phyloP scores from a whole-genome alignment of 2,797 vertebrate genomes.

The Syndactyla subalaris region DNA sequence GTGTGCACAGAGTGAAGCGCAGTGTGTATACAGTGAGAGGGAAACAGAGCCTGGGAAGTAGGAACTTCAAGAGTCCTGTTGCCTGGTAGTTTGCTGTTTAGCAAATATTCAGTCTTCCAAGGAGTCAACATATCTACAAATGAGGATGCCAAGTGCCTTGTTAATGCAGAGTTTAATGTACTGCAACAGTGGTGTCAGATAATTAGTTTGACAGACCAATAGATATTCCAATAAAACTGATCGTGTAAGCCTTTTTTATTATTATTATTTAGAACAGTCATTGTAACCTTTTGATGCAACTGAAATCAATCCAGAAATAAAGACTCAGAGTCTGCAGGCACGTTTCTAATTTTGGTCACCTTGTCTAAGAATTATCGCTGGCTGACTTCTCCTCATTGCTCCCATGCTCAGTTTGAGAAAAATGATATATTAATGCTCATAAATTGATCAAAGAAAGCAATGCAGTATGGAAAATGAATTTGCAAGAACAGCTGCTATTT shows the following conservation, averaged over 20 bases:
- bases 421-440: not conserved
- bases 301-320: slow-evolving; percentile 25
- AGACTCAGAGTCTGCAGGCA: not conserved
- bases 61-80: not conserved
- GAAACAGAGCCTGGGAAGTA: not conserved
- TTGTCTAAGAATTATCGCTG: not conserved
- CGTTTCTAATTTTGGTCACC: slow-evolving; percentile 40
- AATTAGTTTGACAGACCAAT: slow-evolving; percentile 59
- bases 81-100: not conserved
- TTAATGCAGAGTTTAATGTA: slow-evolving; percentile 65
- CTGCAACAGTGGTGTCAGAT: slow-evolving; percentile 42
- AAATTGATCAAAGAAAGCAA: slow-evolving; percentile 9
- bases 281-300: slow-evolving; percentile 40
- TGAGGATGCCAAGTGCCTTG: slow-evolving; percentile 44
- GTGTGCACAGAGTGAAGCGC: accelerated
- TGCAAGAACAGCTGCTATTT: not conserved
- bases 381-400: not conserved
- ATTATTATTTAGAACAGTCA: slow-evolving; percentile 37
- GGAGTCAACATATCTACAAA: not conserved
- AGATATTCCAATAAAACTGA: slow-evolving; percentile 52
- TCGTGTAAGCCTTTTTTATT: not conserved
- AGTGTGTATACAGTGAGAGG: accelerated
- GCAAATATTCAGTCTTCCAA: not conserved
- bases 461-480: not conserved
- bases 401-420: not conserved